Base-by-base conservation (phyloP, 1,140 invertebrate genomes). In the Penaeus vannamei region DNA sequence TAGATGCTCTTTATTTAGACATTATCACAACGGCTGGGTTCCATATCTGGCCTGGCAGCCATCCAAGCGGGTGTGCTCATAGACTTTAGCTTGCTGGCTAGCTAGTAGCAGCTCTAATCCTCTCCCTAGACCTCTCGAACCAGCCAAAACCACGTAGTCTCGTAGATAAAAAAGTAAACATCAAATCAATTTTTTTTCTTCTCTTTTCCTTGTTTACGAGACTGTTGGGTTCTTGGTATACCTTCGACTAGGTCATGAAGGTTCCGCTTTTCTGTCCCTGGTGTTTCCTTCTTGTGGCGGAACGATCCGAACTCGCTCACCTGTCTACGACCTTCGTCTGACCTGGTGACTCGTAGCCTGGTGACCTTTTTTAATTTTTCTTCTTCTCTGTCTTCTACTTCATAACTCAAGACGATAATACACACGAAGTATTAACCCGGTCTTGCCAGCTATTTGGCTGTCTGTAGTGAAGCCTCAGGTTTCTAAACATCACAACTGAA, bases 1-100 rank as follows among this genome's bases (percentile, higher is more conserved):
- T 87, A 83, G 86, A 66, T 82, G 86, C 86, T 87, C 86, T 69
- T 87, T 87, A 36, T 66, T 82, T 82, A 53, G 81, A 81, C 19
- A 69, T 79, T 79, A 42, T 80, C 85, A 87, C 79, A 72, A 64
- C 79, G 86, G 79, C 32, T 82, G 79, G 79, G 86, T 87, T 36
- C 26, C 61, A 29, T 26, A 32, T 72, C 29, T 46, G 60, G 72
- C 64, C 42, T 66, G 36, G 62, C 64, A 53, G 64, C 83, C 83
- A 32, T 85, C 62, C 83, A 36, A 53, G 46, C 46, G 46, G 46
- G 46, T 53, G 46, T 53, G 46, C 46, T 53, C 46, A 53, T 53
- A 53, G 46, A 53, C 14, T 53, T 53, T 64, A 83, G 86, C 86
- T 87, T 87, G 79, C 62, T 87, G 86, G 77, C 77, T 87, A 87